Percentiles rank a stretch among this genome's conserved stretches.
phyloP scores from a whole-genome alignment of 2,113 vertebrate genomes.

The Condylura cristata region DNA sequence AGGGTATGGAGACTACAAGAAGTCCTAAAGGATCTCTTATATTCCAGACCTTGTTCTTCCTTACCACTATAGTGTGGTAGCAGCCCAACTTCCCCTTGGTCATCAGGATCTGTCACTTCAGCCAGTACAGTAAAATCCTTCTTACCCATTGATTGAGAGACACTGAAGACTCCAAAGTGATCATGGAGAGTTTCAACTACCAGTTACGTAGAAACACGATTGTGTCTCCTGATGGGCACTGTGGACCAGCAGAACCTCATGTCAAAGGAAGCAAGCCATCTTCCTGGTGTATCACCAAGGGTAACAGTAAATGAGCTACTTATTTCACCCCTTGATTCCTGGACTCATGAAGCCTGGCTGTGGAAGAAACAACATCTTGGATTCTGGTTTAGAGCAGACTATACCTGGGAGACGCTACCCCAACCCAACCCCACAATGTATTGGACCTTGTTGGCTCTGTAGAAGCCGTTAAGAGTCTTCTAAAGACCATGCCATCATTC shows the following conservation, averaged over 20 bases:
- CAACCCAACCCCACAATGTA: neutral
- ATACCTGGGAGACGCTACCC: neutral
- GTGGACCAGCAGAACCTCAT: neutral
- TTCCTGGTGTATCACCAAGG: neutral
- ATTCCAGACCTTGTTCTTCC: neutral
- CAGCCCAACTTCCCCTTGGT: neutral
- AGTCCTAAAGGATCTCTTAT: neutral
- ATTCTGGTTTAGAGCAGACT: neutral
- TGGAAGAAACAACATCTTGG: neutral
- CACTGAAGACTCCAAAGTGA: neutral
- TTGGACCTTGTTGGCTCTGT: neutral
- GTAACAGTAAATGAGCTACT: neutral
- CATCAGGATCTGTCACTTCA: neutral
- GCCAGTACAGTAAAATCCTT: neutral
- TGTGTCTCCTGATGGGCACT: neutral
- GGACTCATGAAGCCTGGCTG: neutral
- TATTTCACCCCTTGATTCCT: neutral
- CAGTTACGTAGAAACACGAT: neutral
- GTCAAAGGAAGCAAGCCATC: neutral
- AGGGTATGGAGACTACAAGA: neutral
- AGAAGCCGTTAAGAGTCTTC: neutral
- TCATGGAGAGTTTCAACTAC: neutral
- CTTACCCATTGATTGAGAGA: neutral
- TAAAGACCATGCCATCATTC: neutral
- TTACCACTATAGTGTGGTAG: neutral